Base-by-base conservation (phyloP, 1,140 invertebrate genomes). In the Vollenhovia emeryi region DNA sequence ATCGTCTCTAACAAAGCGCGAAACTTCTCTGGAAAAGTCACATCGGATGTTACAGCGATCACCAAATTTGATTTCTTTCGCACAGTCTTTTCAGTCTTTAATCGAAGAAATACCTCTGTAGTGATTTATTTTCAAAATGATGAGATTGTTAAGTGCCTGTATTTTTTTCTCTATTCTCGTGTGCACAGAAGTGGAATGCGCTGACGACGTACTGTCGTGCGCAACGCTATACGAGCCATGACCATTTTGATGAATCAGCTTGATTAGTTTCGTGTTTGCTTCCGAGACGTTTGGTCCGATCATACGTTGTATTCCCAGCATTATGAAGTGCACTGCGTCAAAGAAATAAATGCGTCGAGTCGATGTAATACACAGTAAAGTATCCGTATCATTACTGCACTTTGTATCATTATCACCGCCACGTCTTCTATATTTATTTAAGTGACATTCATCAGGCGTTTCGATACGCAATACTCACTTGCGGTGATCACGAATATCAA, bases 401-500 rank as follows among this genome's bases (percentile, higher is more conserved):
- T 40, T 45, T 0, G 18, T 73, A 30, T 11, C 9, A 48, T 13
- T 27, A 60, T 27, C 33, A 66, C 6, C 36, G 3, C 1, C 2
- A 30, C 11, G 15, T n/a, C 8, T 64, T 52, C 4, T 30, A 59
- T 50, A 45, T 52, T 60, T 86, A 62, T 75, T 73, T 36, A 73
- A 18, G 8, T 64, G 15, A 50, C 40, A 60, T 86, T 40, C 33
- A 9, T 74, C 30, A 59, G 24, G 55, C 36, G n/a, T 60, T 66
- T 71, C 8, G 15, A n/a, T 76, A 74, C 13, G 33, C 43, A 21
- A 71, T 88, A 89, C 93, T 90, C 88, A 95, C 94, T 91, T 69
- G 80, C 87, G 4, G 94, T 95, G 30, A 95, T 94, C 45, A 94
- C 87, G 21, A 93, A 84, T 91, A 95, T 92, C 40, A 95, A 84